Evolutionary conservation across 2,888 invertebrate genomes (phyloP), one percentile per base, ranked within the genome.

Genomic region (Drosophila affinis): DNA sequence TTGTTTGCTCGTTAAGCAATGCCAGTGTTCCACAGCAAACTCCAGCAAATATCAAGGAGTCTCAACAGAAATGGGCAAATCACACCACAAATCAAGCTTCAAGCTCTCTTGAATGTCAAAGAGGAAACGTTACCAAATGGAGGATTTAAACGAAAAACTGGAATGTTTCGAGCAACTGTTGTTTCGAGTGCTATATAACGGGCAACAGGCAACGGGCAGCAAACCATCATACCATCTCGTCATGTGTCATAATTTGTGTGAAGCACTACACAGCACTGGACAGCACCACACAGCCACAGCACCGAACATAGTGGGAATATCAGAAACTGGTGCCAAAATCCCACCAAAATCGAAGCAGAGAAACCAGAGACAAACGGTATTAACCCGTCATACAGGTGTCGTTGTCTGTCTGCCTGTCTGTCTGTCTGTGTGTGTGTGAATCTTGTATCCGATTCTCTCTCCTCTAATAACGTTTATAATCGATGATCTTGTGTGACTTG

Each of bases 401-500:
- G 49, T 44, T 53, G 14, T 61, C 49, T 52, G 17, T 48, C 3
- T 32, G 32, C 17, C 18, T 14, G 32, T 14, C n/a, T 17, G 53
- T 46, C 12, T 57, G 24, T 24, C 18, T 45, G 59, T 55, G 46
- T 14, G 75, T 72, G 72, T 56, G 62, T 52, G n/a, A 18, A 46
- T 70, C 52, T 48, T 48, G 59, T 49, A 32, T 29, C 57, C 54
- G 51, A 70, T 63, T 51, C 54, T 67, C 54, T 67, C 39, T 77
- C 57, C 81, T 64, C 78, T 49, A 74, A 86, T 80, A 83, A 83
- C 75, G 67, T 67, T 72, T 77, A 83, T 83, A 83, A 86, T 80
- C 83, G 81, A 82, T 78, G 80, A 86, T 81, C 83, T 70, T 70
- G 86, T 59, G 69, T 68, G 86, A 82, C 86, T 86, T 82, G 82